Conservation (phyloP, 2,113 vertebrate species). For the Alces alces region DNA sequence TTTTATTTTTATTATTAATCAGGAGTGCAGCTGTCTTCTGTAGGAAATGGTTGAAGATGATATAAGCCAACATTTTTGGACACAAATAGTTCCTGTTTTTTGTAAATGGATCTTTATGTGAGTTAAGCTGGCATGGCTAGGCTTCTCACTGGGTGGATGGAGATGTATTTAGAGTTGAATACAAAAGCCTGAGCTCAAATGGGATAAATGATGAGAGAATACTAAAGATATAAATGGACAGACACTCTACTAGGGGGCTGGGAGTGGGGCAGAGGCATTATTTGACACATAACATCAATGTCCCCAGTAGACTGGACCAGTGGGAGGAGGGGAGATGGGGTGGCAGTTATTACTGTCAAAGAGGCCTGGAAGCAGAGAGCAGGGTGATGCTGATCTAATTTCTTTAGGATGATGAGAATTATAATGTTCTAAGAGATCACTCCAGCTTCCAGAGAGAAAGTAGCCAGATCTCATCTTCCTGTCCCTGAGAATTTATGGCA, state of each 20-base stretch:
- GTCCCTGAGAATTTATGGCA: background rate
- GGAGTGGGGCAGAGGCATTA: background rate
- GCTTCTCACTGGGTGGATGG: background rate
- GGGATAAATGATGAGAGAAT: conserved; percentile 12
- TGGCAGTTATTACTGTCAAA: background rate
- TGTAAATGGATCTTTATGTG: conserved; percentile 37
- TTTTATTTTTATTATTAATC: conserved; percentile 39
- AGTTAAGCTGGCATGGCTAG: background rate
- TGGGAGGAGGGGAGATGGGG: background rate
- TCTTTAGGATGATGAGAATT: conserved; percentile 34
- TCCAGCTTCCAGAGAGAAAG: conserved; percentile 51
- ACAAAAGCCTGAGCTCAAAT: background rate
- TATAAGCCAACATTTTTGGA: conserved; percentile 2
- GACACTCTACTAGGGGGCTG: background rate
- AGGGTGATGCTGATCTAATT: conserved; percentile 20
- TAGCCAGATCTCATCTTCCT: conserved; percentile 14
- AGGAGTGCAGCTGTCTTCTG: background rate
- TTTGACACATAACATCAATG: conserved; percentile 2
- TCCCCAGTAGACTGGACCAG: background rate
- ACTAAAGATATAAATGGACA: conserved; percentile 1
- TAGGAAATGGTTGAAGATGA: conserved; percentile 18
- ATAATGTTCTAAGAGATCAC: conserved; percentile 29
- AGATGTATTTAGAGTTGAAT: conserved; percentile 22
- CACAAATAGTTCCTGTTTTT: conserved; percentile 25
- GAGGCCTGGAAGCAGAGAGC: background rate